These are phyloP conservation scores for Andricus grossulariae DNA, from an alignment of 1,140 invertebrate genomes.

Conservation along the genomic window DNA sequence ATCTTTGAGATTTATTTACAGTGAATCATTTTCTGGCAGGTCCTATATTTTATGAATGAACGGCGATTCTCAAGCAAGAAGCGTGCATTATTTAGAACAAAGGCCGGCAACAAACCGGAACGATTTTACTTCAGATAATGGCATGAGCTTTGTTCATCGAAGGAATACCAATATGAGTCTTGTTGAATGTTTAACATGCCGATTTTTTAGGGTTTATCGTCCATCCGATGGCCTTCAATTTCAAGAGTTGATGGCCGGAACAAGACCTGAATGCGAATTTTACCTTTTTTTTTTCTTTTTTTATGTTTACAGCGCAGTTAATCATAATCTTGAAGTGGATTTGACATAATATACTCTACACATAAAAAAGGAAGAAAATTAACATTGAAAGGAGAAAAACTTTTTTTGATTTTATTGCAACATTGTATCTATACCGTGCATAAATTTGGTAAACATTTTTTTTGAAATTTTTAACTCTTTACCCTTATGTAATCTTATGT, in stretches of 20 bases:
- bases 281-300: no score
- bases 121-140: conserved; percentile 1
- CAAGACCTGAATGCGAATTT: background rate
- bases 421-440: no score
- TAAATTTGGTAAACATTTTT: no score
- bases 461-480: no score
- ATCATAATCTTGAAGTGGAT: no score
- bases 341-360: no score
- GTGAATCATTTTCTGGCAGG: background rate
- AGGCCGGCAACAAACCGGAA: background rate
- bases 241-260: background rate
- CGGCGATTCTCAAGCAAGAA: background rate
- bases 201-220: background rate
- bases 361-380: no score
- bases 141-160: background rate
- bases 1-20: conserved; percentile 32
- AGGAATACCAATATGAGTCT: background rate
- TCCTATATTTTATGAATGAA: background rate
- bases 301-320: no score
- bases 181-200: conserved; percentile 12
- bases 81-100: conserved; percentile 11
- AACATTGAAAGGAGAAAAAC: no score
- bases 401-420: no score
- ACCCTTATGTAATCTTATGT: no score
- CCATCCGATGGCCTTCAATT: background rate